Evolutionary conservation across 1,140 invertebrate genomes (phyloP).

Genomic region (Odontomachus brunneus): DNA sequence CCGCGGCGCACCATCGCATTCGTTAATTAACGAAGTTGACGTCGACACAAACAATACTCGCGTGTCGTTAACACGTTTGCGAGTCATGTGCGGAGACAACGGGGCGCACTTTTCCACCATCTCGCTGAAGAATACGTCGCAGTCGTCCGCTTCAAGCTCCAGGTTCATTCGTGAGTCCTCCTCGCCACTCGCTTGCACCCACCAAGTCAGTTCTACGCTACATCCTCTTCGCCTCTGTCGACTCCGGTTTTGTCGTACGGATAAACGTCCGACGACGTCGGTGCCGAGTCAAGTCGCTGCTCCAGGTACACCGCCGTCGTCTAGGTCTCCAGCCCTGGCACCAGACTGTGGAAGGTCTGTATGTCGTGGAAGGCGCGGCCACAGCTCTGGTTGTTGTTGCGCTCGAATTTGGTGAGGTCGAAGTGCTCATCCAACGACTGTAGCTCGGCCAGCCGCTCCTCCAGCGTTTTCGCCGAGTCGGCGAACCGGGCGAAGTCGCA

Average conservation of each 20-base stretch:
- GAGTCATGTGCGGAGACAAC: too few relatives aligned
- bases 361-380: constrained; percentile 90
- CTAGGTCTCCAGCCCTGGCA: constrained; percentile 90
- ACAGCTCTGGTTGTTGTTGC: constrained; percentile 85
- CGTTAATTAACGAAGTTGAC: too few relatives aligned
- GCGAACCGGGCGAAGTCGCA: constrained; percentile 81
- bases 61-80: too few relatives aligned
- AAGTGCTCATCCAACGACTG: constrained; percentile 83
- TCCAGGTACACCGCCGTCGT: constrained; percentile 42
- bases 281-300: constrained; percentile 31
- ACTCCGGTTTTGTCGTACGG: too few relatives aligned
- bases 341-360: constrained; percentile 90
- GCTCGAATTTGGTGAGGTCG: constrained; percentile 80
- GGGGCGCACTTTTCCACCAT: too few relatives aligned
- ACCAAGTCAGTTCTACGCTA: constrained; percentile 31
- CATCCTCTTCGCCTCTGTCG: neutral
- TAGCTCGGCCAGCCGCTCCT: constrained; percentile 80
- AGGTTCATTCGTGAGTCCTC: constrained; percentile 55
- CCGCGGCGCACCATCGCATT: too few relatives aligned
- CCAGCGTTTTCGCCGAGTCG: constrained; percentile 79
- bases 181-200: constrained; percentile 13
- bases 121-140: too few relatives aligned
- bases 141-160: too few relatives aligned
- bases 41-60: too few relatives aligned
- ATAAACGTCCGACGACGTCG: neutral